phyloP scores from a whole-genome alignment of 2,888 invertebrate genomes.

The Gastracanthus pulcherrimus region DNA sequence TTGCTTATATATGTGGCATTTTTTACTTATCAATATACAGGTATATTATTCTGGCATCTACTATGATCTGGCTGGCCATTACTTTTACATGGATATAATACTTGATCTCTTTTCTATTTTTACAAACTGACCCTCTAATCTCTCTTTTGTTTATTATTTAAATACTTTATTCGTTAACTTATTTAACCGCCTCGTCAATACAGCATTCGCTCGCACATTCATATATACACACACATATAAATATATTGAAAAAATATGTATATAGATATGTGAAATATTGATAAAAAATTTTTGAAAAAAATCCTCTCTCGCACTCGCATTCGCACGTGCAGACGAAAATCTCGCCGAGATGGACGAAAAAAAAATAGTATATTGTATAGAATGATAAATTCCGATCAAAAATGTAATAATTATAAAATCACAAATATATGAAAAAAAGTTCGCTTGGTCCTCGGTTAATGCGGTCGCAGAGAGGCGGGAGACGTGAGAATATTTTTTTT shows the following conservation, averaged over 20 bases:
- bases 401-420: constrained; percentile 48
- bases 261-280: constrained; percentile 14
- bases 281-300: constrained; percentile 11
- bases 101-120: constrained; percentile 14
- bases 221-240: constrained; percentile 54
- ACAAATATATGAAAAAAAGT: constrained; percentile 63
- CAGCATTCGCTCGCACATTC: constrained; percentile 60
- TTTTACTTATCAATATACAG: constrained; percentile 19
- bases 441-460: constrained; percentile 71
- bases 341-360: constrained; percentile 49
- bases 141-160: constrained; percentile 60
- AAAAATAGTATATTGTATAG: constrained; percentile 30
- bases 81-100: constrained; percentile 33
- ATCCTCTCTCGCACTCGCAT: constrained; percentile 61
- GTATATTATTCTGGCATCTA: constrained; percentile 51
- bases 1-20: constrained; percentile 13
- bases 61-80: constrained; percentile 52
- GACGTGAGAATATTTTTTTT: constrained; percentile 75
- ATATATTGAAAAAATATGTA: constrained; percentile 22
- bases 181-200: constrained; percentile 44
- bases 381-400: constrained; percentile 47
- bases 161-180: constrained; percentile 38
- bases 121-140: constrained; percentile 63
- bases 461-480: constrained; percentile 76
- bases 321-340: constrained; percentile 63